These are phyloP conservation scores for Diplolepis rosae DNA, from an alignment of 2,888 invertebrate genomes.

Conservation along the genomic window DNA sequence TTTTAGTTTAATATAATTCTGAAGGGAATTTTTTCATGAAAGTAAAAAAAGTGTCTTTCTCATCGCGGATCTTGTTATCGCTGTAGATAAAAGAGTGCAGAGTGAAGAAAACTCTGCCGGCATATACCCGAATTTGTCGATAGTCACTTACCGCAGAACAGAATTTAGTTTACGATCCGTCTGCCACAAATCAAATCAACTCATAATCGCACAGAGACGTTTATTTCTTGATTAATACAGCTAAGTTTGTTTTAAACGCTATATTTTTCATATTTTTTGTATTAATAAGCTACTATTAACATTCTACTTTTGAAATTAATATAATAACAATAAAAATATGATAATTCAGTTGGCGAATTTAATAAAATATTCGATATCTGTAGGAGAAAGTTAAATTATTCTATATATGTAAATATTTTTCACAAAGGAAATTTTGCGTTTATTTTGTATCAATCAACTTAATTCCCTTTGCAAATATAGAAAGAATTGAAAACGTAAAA, in stretches of 20 bases:
- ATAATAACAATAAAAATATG: no score
- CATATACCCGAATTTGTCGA: background rate
- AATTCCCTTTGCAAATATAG: background rate
- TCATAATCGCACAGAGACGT: no score
- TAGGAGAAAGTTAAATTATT: background rate
- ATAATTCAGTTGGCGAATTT: no score
- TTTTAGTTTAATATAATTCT: background rate
- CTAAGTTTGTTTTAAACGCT: no score
- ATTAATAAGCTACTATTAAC: no score
- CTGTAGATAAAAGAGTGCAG: background rate
- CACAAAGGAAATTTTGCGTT: background rate
- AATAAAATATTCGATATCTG: background rate
- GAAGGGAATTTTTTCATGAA: background rate
- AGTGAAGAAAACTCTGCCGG: background rate
- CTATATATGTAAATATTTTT: background rate
- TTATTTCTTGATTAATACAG: no score
- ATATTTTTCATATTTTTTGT: no score
- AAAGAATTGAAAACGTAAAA: no score
- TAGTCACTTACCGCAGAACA: background rate
- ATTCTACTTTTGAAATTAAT: no score
- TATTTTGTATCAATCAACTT: background rate
- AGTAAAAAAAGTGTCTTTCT: background rate
- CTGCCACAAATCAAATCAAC: background rate
- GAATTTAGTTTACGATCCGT: background rate
- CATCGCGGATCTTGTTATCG: background rate